Base-by-base conservation (phyloP, 1,140 invertebrate species). In the Psix sp. region DNA sequence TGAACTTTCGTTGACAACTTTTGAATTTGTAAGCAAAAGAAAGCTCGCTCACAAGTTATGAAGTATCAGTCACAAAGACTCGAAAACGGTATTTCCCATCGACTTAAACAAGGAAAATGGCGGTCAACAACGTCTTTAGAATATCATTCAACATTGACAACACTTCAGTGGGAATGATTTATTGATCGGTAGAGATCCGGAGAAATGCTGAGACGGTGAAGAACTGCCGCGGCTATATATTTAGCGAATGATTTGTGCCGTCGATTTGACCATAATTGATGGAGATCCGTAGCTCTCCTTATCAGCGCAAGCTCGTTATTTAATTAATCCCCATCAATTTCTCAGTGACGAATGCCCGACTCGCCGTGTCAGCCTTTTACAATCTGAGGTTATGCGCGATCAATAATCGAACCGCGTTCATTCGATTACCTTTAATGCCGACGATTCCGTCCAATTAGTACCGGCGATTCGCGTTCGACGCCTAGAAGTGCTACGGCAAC, bases 361-460 rank as follows among this genome's bases (percentile, higher is more conserved):
- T 20, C 29, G 16, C 13, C 11, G n/a, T 52, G 16, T 48, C 36
- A 43, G 39, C 48, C 65, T 51, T 57, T 54, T 35, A 46, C 45
- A 33, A 59, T 46, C 33, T 16, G 10, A 33, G 39, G 31, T 54
- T 66, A 40, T 35, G 51, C 52, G 26, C 65, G 56, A 71, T 71
- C 67, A 62, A 71, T 71, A 71, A 71, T 62, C 57, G 51, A 16
- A 10, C 60, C 52, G 65, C 73, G 54, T 54, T 66, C 49, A 42
- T 66, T 66, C 60, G 66, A 75, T 75, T 75, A 66, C 66, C 66
- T 70, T 75, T 71, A 75, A 75, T 71, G 60, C 66, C 60, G 29
- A 43, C 66, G 66, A 75, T 70, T 62, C 65, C 73, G 65, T 75
- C 73, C 73, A 75, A 75, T 75, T 75, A 75, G 73, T 75, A 75